Evolutionary conservation across 2,797 vertebrate species (phyloP), one percentile per base, ranked within the genome.

Genomic region (Phoxinus dragarum): DNA sequence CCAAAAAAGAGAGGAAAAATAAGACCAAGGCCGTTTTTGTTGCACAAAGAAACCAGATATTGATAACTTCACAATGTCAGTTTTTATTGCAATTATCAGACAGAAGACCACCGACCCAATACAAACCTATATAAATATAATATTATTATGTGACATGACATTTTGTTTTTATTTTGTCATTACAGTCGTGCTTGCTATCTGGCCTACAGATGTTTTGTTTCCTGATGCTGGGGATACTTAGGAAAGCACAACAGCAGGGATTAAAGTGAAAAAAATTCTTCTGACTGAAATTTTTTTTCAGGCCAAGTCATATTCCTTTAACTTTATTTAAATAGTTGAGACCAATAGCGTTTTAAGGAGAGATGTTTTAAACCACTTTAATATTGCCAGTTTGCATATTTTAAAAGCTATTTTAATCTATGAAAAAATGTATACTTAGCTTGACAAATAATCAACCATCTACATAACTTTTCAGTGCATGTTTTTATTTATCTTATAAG

Each of bases 391-490:
- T 31, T 64, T 17, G 4, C 16, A 0, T 36, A 36, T 67, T 68
- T 68, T 68, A 68, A 21, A 68, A 67, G 6, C 31, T 67, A 38
- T 38, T 4, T 9, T 38, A 21, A 36, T 68, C 9, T 40, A 3
- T 68, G 19, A 40, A 68, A 68, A 68, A 11, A 6, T 27, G 0
- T 31, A 12, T 17, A 66, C 1, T 8, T 67, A 36, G 14, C 16
- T 67, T 36, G 64, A 36, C 64, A 67, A 67, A 67, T 67, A 67
- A 67, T 36, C 64, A 36, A 36, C 31, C 23, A 67, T 67, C 64
- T 17, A 36, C 64, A 19, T 36, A 67, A 4, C 14, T 66, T 66
- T 66, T 17, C 64, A 66, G 64, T 34, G 27, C 64, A 66, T 34
- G 64, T 36, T 67, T 67, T 36, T 36, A 36, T 67, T 67, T 67